Conservation (phyloP, 2,113 vertebrate species). For the Shinisaurus crocodilurus region DNA sequence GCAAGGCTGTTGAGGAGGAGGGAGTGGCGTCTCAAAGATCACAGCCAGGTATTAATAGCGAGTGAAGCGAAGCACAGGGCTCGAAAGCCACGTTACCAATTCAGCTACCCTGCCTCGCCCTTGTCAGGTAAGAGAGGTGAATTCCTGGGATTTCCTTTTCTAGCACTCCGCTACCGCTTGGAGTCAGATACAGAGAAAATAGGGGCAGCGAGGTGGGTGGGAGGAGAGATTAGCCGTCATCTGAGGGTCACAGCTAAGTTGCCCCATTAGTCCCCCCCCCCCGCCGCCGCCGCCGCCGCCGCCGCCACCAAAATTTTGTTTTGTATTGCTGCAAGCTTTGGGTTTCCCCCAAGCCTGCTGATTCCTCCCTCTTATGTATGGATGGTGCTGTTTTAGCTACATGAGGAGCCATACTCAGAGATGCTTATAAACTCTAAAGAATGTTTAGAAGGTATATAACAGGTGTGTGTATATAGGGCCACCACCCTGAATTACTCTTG, state of each 20-base stretch:
- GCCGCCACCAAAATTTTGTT: too few relatives aligned
- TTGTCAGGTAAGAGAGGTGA: background rate
- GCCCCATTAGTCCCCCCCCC: too few relatives aligned
- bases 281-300: too few relatives aligned
- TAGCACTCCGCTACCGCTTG: background rate
- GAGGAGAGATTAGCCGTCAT: background rate
- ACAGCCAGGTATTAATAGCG: constrained; percentile 26
- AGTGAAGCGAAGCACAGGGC: background rate
- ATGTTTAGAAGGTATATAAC: too few relatives aligned
- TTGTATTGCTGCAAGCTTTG: too few relatives aligned
- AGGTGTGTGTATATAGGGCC: too few relatives aligned
- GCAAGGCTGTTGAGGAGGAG: constrained; percentile 30
- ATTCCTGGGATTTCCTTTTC: background rate
- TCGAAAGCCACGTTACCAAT: background rate
- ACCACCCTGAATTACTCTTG: too few relatives aligned
- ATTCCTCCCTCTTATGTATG: background rate
- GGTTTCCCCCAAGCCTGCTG: too few relatives aligned
- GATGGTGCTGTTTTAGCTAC: background rate
- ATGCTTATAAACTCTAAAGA: too few relatives aligned
- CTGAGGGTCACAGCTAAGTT: background rate
- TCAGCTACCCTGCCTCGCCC: background rate
- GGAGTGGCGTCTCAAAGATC: constrained; percentile 63
- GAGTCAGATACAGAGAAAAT: too few relatives aligned
- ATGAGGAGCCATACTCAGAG: background rate
- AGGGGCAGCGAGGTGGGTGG: too few relatives aligned